A percentile compares a stretch with the other conserved stretches of the same genome.
These are phyloP conservation scores for Tuta absoluta DNA, from an alignment of 2,888 invertebrate species.

Conservation along the genomic window DNA sequence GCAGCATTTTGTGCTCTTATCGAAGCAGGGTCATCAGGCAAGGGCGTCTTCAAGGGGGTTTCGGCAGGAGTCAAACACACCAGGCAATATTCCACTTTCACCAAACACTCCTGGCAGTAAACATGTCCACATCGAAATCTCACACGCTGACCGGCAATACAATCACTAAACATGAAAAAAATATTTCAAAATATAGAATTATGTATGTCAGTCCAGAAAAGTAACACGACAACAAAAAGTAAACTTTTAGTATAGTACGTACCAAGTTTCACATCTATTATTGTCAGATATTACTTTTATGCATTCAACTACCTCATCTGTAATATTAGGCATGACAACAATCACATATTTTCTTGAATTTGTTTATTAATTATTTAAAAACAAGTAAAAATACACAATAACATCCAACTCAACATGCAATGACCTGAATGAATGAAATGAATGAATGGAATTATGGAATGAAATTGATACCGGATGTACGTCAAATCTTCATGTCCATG, in stretches of 20 bases:
- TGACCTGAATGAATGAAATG: no score
- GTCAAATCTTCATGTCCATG: no score
- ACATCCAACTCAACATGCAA: background rate
- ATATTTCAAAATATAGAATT: background rate
- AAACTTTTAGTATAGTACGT: slow-evolving; percentile 34
- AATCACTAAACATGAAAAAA: slow-evolving; percentile 52
- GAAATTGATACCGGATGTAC: no score
- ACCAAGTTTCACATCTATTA: slow-evolving; percentile 62
- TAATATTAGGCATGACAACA: slow-evolving; percentile 49
- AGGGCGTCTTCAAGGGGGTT: slow-evolving; percentile 31
- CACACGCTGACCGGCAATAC: slow-evolving; percentile 47
- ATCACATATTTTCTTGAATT: background rate
- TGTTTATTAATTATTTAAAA: background rate
- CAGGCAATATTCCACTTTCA: slow-evolving; percentile 47
- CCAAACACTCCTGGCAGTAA: slow-evolving; percentile 58
- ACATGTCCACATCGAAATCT: slow-evolving; percentile 66
- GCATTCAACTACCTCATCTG: slow-evolving; percentile 49
- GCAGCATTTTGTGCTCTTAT: slow-evolving; percentile 50
- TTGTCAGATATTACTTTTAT: slow-evolving; percentile 55
- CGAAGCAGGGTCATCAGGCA: slow-evolving; percentile 49
- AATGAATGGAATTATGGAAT: no score
- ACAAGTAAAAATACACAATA: background rate
- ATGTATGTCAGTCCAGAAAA: background rate
- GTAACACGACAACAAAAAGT: slow-evolving; percentile 4
- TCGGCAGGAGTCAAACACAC: slow-evolving; percentile 52